phyloP scores from a whole-genome alignment of 1,140 invertebrate species.

The Penaeus indicus region DNA sequence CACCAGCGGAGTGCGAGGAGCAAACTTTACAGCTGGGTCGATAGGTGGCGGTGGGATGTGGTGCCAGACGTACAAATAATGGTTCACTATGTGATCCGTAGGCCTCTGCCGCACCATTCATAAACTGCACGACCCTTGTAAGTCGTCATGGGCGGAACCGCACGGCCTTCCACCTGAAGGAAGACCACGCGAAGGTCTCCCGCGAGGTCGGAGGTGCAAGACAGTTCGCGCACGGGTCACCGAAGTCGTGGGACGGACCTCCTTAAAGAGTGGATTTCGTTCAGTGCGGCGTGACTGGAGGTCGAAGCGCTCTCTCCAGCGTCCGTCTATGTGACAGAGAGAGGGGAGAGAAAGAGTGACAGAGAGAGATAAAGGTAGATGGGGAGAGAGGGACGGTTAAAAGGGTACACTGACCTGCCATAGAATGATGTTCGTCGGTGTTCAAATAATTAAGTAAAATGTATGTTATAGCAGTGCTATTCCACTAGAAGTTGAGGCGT shows the following conservation, averaged over 20 bases:
- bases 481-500: no score
- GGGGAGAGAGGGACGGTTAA: background rate
- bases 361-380: background rate
- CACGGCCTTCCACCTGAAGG: background rate
- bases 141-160: background rate
- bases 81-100: conserved; percentile 37
- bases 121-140: conserved; percentile 1
- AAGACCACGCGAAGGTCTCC: background rate
- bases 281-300: conserved; percentile 40
- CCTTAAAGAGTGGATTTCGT: conserved; percentile 61
- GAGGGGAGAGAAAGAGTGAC: background rate
- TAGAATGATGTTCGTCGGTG: no score
- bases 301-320: background rate
- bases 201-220: background rate
- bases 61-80: conserved; percentile 46
- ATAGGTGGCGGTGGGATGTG: conserved; percentile 33
- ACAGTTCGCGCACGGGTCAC: background rate
- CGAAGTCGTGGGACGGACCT: background rate
- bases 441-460: no score
- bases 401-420: background rate
- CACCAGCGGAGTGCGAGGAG: conserved; percentile 6
- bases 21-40: conserved; percentile 48
- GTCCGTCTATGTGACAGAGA: conserved; percentile 7
- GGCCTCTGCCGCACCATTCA: conserved; percentile 54
- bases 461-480: no score